phyloP scores from a whole-genome alignment of 2,113 vertebrate species.

The Bathybates hornii region DNA sequence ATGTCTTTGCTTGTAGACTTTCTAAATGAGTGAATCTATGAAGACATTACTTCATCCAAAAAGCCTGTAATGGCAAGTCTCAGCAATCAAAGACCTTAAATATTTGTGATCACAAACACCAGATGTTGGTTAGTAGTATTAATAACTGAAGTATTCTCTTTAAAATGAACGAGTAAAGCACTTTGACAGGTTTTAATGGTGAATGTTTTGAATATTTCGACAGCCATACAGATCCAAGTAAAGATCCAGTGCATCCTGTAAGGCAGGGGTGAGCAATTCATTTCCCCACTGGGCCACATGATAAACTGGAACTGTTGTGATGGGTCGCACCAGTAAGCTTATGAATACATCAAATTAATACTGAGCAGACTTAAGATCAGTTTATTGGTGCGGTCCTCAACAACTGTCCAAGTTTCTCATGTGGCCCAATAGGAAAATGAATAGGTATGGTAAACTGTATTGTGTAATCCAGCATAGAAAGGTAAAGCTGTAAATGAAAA shows the following conservation, averaged over 20 bases:
- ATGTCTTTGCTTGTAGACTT: not conserved
- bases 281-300: not conserved
- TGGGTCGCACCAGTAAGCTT: not conserved
- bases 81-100: not conserved
- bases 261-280: not conserved
- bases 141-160: not conserved
- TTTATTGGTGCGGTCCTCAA: not conserved
- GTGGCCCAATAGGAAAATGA: not conserved
- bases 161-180: not conserved
- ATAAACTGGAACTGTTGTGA: not conserved
- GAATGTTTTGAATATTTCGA: not conserved
- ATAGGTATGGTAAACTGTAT: not conserved
- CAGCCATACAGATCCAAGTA: not conserved
- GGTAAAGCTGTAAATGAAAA: not conserved
- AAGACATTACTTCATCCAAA: not conserved
- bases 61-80: not conserved
- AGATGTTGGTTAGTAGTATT: not conserved
- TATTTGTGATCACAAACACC: not conserved
- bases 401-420: not conserved
- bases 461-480: not conserved
- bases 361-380: not conserved
- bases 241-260: not conserved
- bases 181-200: not conserved
- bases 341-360: not conserved
- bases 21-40: not conserved